Evolutionary conservation across 2,797 vertebrate genomes (phyloP), one percentile per base, ranked within the genome.

Genomic region (Manis pentadactyla): DNA sequence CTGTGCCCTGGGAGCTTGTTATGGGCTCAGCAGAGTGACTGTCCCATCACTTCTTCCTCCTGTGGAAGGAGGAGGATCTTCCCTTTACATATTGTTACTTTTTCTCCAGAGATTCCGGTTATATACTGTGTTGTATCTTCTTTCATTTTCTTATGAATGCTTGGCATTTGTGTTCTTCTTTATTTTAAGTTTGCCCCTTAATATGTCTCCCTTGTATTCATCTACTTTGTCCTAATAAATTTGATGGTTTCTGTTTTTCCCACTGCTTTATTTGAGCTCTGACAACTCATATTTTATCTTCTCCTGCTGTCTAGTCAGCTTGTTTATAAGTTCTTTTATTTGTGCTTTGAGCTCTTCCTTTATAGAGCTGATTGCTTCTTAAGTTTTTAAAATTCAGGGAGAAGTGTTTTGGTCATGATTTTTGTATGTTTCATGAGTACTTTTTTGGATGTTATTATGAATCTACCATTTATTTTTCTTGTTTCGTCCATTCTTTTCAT

Each of bases 341-440:
- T 77, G 31, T 82, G 19, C 21, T 94, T 95, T 85, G 34, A 95
- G 69, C 12, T 88, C 9, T 78, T 68, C 23, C 49, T 90, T 94
- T 34, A 66, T 46, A 19, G 18, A 86, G 18, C 69, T 42, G 4
- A 55, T 83, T 59, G 7, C 18, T 92, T 81, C 29, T 93, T 77
- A 79, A 21, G 2, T 69, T 59, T 94, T 93, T 90, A 19, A 75
- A 87, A 81, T 90, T 89, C 17, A 78, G 7, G 37, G 49, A 82
- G 57, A 81, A 74, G 42, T 12, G 23, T 83, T 46, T 84, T 81
- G n/a, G 17, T 81, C 15, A 6, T 94, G 27, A 85, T 57, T 77
- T 75, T 93, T 91, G 42, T 31, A 61, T 90, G 25, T 15, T 92
- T 18, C 29, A 29, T 87, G 31, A 61, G 10, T 87, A 51, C 93